A percentile compares a stretch with the other conserved stretches of the same genome.
phyloP scores from a whole-genome alignment of 2,113 vertebrate genomes.

The Megaleporinus macrocephalus region DNA sequence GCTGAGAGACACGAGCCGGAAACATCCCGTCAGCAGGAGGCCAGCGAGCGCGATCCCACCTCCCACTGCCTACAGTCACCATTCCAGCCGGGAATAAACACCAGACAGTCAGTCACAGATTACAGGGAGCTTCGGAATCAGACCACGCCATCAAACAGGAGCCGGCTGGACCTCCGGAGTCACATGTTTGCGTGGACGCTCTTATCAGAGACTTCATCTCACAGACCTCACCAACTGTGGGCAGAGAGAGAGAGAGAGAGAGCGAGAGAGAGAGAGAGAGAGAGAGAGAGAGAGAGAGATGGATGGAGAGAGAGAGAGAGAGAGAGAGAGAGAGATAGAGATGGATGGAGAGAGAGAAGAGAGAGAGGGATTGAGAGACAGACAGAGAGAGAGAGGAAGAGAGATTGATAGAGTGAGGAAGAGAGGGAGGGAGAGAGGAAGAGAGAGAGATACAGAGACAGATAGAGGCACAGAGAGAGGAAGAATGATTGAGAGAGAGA shows the following conservation, averaged over 20 bases:
- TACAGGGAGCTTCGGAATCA: not conserved
- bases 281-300: slow-evolving; percentile 30
- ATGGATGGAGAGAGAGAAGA: slow-evolving; percentile 41
- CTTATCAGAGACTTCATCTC: slow-evolving; percentile 11
- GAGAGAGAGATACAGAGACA: no score
- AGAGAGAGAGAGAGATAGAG: slow-evolving; percentile 26
- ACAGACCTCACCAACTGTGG: slow-evolving; percentile 4
- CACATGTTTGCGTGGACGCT: slow-evolving; percentile 15
- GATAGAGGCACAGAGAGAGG: slow-evolving; percentile 42
- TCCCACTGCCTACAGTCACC: not conserved
- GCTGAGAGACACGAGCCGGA: not conserved
- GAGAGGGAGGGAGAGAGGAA: no score
- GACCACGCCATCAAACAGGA: not conserved
- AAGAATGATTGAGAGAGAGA: not conserved
- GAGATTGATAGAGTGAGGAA: slow-evolving; percentile 58
- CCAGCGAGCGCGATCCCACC: not conserved
- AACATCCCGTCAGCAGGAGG: not conserved
- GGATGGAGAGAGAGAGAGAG: slow-evolving; percentile 54
- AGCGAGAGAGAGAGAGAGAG: slow-evolving; percentile 32
- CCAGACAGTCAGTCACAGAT: not conserved
- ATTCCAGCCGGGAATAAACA: not conserved
- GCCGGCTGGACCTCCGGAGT: not conserved
- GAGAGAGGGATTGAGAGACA: slow-evolving; percentile 31
- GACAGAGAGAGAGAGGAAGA: slow-evolving; percentile 37
- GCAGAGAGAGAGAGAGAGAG: slow-evolving; percentile 47